Percentiles rank a stretch among this genome's conserved stretches.
Conservation (phyloP, 2,797 vertebrate genomes). For the Diplodus sargus region DNA sequence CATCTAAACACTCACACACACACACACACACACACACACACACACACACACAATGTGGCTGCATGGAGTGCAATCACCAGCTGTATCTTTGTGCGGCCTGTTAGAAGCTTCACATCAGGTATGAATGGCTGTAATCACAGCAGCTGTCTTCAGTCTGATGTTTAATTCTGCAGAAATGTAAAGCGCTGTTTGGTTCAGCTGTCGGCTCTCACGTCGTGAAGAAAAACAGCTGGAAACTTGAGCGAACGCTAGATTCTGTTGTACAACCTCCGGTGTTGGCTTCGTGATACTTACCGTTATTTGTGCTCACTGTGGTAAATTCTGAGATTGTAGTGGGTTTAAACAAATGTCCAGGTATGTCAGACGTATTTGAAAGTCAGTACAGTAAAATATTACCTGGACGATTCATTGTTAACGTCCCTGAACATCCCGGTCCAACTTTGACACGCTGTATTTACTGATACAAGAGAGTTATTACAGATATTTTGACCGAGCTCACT, state of each 20-base stretch:
- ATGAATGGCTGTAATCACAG: conserved; percentile 64
- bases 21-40: conserved; percentile 7
- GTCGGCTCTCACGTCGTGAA: conserved; percentile 9
- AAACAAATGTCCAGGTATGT: neutral
- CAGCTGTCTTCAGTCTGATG: conserved; percentile 22
- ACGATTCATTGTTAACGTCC: neutral
- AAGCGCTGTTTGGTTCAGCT: conserved; percentile 36
- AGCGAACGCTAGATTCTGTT: neutral
- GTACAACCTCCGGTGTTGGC: neutral
- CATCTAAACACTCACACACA: conserved; percentile 11
- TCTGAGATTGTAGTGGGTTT: no score
- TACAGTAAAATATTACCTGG: neutral
- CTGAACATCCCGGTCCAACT: neutral
- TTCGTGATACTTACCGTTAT: neutral
- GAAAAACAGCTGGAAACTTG: conserved; percentile 24
- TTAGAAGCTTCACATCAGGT: conserved; percentile 51
- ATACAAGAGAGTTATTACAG: neutral
- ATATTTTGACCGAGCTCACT: neutral
- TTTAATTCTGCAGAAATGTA: conserved; percentile 20
- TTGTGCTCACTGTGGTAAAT: neutral
- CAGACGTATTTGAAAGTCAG: neutral
- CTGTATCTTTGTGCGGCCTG: conserved; percentile 25
- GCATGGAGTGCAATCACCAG: conserved; percentile 56
- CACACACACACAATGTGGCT: neutral
- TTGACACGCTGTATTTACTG: neutral